phyloP scores from a whole-genome alignment of 2,888 invertebrate genomes.

The Lycaena phlaeas region DNA sequence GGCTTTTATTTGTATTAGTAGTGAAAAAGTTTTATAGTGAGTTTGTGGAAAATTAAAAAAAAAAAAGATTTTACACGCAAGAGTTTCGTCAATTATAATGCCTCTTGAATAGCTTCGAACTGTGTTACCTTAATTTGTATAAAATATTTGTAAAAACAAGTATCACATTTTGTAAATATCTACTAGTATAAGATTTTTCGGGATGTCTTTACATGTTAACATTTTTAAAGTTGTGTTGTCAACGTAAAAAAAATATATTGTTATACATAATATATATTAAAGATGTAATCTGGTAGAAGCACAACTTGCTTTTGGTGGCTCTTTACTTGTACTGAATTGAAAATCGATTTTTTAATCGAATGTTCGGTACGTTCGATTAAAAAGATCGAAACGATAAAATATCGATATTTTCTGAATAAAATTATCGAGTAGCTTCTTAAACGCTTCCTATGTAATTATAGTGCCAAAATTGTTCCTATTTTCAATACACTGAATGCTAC shows the following conservation, averaged over 20 bases:
- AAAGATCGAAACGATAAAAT: too few relatives aligned
- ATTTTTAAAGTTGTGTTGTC: conserved; percentile 3
- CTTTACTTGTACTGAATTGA: not conserved
- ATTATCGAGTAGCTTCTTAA: not conserved
- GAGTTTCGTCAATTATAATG: conserved; percentile 4
- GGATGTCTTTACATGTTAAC: not conserved
- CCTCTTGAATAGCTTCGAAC: conserved; percentile 1
- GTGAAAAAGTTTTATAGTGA: not conserved
- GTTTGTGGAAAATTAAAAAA: not conserved
- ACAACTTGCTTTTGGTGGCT: conserved; percentile 1
- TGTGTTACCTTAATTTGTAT: not conserved
- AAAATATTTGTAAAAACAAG: not conserved
- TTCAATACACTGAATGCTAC: not conserved
- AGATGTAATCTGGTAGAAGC: not conserved
- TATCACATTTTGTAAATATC: conserved; percentile 2
- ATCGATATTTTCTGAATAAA: too few relatives aligned
- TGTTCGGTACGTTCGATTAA: too few relatives aligned
- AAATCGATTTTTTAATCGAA: not conserved
- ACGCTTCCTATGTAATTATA: conserved; percentile 5
- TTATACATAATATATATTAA: not conserved
- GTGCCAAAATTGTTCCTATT: conserved; percentile 7
- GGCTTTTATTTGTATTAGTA: conserved; percentile 1
- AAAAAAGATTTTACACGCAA: not conserved
- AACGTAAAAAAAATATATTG: conserved; percentile 1
- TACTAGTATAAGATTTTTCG: not conserved